Conservation (phyloP, 2,888 invertebrate genomes). For the Sclerodermus sp. region DNA sequence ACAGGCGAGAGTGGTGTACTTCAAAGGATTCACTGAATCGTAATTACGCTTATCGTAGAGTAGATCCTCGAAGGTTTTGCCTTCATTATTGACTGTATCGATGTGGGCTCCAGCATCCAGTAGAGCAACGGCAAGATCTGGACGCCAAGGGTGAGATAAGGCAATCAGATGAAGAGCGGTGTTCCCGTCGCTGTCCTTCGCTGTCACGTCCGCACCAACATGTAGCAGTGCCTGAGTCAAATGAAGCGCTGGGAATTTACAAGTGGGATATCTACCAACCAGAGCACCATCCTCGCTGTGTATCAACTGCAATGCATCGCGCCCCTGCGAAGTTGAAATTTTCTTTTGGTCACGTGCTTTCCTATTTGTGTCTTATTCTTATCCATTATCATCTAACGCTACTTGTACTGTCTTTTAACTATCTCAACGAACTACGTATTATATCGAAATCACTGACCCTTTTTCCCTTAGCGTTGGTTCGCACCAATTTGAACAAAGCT, state of each 20-base stretch:
- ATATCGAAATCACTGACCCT: conserved; percentile 30
- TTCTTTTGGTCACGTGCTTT: background rate
- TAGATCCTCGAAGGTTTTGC: conserved; percentile 74
- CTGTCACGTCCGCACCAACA: conserved; percentile 82
- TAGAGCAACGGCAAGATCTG: conserved; percentile 68
- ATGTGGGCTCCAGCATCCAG: conserved; percentile 83
- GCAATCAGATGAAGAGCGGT: conserved; percentile 87
- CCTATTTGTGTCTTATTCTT: background rate
- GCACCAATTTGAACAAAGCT: conserved; percentile 77
- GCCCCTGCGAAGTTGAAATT: conserved; percentile 60
- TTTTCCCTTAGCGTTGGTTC: conserved; percentile 67
- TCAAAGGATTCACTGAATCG: conserved; percentile 73
- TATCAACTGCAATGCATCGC: conserved; percentile 79
- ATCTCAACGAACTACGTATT: background rate
- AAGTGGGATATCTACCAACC: conserved; percentile 69
- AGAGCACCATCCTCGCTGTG: conserved; percentile 77
- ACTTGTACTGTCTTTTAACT: no score
- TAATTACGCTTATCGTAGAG: conserved; percentile 66
- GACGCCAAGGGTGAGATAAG: conserved; percentile 67
- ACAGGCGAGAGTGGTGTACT: conserved; percentile 81
- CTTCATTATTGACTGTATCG: conserved; percentile 77
- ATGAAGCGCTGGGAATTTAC: conserved; percentile 70
- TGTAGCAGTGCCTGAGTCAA: conserved; percentile 75
- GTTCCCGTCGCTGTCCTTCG: conserved; percentile 80
- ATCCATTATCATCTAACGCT: no score